phyloP scores from a whole-genome alignment of 2,797 vertebrate genomes.

The Sparus aurata region DNA sequence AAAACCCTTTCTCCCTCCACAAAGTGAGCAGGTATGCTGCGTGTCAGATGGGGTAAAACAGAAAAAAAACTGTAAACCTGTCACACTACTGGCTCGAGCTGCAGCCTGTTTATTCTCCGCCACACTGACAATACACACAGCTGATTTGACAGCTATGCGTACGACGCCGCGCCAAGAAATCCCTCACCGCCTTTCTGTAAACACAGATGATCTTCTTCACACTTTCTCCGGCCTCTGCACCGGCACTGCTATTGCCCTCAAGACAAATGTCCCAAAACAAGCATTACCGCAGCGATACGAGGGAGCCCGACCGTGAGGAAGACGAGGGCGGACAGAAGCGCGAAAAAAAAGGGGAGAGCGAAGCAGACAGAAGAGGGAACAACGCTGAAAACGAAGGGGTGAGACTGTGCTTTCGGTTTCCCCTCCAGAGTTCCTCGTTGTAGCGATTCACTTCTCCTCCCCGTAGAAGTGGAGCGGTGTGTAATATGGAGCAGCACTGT shows the following conservation, averaged over 20 bases:
- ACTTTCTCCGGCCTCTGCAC: conserved; percentile 39
- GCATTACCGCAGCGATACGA: conserved; percentile 24
- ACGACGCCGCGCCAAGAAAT: conserved; percentile 40
- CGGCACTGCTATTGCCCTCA: conserved; percentile 42
- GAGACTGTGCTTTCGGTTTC: conserved; percentile 22
- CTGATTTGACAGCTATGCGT: conserved; percentile 42
- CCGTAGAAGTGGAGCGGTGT: conserved; percentile 30
- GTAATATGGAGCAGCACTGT: conserved; percentile 52
- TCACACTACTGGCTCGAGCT: neutral
- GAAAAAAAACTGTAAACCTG: conserved; percentile 5
- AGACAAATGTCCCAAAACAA: conserved; percentile 57
- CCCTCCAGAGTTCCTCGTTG: conserved; percentile 22
- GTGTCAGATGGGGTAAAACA: neutral
- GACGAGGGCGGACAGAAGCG: neutral
- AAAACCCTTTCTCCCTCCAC: conserved; percentile 43
- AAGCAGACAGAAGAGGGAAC: conserved; percentile 2
- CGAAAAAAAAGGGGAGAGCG: neutral
- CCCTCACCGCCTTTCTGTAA: conserved; percentile 38
- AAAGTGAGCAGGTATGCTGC: conserved; percentile 25
- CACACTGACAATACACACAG: conserved; percentile 45
- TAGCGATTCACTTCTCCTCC: conserved; percentile 34
- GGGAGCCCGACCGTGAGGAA: conserved; percentile 18
- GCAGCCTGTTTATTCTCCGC: conserved; percentile 18
- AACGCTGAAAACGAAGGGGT: conserved; percentile 25
- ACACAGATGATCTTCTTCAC: conserved; percentile 60